Evolutionary conservation across 2,888 invertebrate genomes (phyloP).

Genomic region (Lepidocyrtoides sp.): DNA sequence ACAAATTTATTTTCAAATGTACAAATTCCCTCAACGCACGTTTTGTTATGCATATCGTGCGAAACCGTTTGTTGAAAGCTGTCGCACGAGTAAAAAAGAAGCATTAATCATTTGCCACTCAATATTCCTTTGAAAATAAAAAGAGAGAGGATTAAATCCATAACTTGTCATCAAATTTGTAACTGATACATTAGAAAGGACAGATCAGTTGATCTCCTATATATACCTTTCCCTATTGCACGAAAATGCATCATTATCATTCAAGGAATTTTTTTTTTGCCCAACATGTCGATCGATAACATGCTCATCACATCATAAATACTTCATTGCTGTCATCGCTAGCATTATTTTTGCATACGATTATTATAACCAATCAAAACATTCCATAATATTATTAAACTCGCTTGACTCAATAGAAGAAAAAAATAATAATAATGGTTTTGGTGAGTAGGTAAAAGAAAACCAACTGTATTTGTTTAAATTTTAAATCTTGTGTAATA

Average conservation of each 20-base stretch:
- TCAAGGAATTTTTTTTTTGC: background rate
- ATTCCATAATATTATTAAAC: constrained; percentile 7
- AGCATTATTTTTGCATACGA: background rate
- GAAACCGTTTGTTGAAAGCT: background rate
- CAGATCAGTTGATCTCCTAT: background rate
- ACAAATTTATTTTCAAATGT: background rate
- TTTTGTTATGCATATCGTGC: background rate
- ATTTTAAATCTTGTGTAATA: background rate
- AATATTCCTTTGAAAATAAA: background rate
- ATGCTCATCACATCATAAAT: background rate
- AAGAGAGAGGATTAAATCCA: constrained; percentile 12
- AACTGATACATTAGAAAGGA: background rate
- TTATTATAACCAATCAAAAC: constrained; percentile 4
- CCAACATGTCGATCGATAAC: background rate
- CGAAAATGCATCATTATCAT: background rate
- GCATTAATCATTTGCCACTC: background rate
- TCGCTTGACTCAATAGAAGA: too few relatives aligned
- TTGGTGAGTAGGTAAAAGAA: background rate
- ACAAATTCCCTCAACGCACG: background rate
- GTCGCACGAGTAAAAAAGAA: background rate
- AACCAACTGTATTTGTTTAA: background rate
- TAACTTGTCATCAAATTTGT: constrained; percentile 1
- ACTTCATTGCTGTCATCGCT: background rate
- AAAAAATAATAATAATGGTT: too few relatives aligned
- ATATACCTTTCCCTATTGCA: background rate